Base-by-base conservation (phyloP, 2,797 vertebrate species). In the Chloroceryle amazona region DNA sequence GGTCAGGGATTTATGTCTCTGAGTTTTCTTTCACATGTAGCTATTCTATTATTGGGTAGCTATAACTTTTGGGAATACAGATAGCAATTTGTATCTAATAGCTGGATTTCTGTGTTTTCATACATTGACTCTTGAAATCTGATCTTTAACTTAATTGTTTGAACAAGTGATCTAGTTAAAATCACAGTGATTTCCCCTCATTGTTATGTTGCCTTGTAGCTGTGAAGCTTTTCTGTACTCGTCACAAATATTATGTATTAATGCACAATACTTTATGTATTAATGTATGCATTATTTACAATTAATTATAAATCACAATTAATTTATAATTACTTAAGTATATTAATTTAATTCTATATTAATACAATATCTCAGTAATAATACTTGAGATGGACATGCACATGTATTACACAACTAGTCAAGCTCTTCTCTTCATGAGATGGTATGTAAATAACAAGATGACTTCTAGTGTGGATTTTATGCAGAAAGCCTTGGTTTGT, bases 401-500 rank as follows among this genome's bases (percentile, higher is more conserved):
- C 4, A 4, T 49, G 16, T 51, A 21, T 68, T 86, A 19, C 14
- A 44, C 19, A 90, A 20, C 19, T 71, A 62, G 28, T 55, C 39
- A 47, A 47, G 26, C 47, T 70, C 49, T 78, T 74, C 29, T 35
- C 35, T 85, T 87, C 57, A 68, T 41, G 55, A 76, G 33, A 39
- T 83, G 33, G 26, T 57, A 3, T 62, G 26, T 71, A 66, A 62
- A 23, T 70, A 83, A 61, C 28, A 61, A 72, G 62, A 79, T 79
- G 21, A 58, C 25, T 79, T 89, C 26, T 47, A 39, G 14, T 0
- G 3, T 80, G 49, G 41, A 42, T 90, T 91, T 93, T 67, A 25
- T 52, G 46, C 70, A 93, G 88, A 97, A 94, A 89, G 82, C 73
- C 67, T 62, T 68, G 66, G 82, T 90, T 96, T 96, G 88, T 96